Percentiles rank a stretch among this genome's conserved stretches.
Conservation (phyloP, 2,113 vertebrate species). For the Amphiprion ocellaris region DNA sequence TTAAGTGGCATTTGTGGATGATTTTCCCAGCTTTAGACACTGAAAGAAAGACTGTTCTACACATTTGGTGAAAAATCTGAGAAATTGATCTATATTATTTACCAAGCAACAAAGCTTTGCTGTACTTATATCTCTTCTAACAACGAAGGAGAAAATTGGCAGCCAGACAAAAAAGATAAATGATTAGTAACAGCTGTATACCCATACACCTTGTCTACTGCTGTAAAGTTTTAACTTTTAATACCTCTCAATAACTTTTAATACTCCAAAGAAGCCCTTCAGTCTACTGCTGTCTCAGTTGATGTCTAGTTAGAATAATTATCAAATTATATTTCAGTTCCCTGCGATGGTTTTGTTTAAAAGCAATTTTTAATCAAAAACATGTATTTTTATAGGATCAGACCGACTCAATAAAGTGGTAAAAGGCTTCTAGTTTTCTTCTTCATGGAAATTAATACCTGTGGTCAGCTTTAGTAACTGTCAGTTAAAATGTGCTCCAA, state of each 20-base stretch:
- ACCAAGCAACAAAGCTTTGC: neutral
- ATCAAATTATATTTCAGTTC: too few relatives aligned
- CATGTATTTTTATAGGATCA: too few relatives aligned
- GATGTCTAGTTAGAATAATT: too few relatives aligned
- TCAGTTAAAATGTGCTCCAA: neutral
- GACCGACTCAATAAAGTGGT: too few relatives aligned
- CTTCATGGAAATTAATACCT: neutral
- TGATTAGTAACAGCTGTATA: too few relatives aligned
- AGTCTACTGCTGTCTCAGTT: neutral
- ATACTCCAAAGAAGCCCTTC: neutral
- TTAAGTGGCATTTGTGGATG: neutral
- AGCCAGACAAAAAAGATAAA: too few relatives aligned
- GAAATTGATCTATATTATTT: neutral
- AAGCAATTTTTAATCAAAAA: too few relatives aligned
- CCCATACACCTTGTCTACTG: too few relatives aligned
- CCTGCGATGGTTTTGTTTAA: too few relatives aligned
- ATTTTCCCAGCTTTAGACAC: neutral
- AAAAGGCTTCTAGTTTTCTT: too few relatives aligned
- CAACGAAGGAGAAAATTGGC: too few relatives aligned
- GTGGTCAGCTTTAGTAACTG: neutral
- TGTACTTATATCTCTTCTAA: too few relatives aligned
- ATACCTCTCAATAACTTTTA: neutral
- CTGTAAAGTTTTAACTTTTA: neutral
- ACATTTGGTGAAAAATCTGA: slow-evolving; percentile 7
- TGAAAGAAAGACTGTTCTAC: neutral